Evolutionary conservation across 2,797 vertebrate genomes (phyloP).

Genomic region (Malacoraja senta): DNA sequence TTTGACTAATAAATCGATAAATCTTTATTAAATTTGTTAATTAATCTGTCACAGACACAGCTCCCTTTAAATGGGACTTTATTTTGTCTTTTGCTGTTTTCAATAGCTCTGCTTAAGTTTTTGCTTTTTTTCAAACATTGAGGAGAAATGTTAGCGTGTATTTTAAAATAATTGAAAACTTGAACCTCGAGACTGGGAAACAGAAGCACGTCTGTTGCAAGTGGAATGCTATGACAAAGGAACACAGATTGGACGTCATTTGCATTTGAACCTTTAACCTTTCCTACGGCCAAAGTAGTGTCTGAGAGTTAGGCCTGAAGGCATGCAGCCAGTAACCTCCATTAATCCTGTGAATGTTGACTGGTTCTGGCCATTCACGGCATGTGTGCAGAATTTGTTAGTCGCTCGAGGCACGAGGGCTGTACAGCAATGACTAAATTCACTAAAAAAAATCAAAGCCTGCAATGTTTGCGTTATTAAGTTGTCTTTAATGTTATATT

Average conservation of each 20-base stretch:
- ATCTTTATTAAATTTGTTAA: constrained; percentile 90
- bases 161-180: constrained; percentile 19
- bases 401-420: constrained; percentile 65
- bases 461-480: constrained; percentile 45
- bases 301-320: constrained; percentile 58
- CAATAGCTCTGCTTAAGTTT: not conserved
- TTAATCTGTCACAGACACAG: constrained; percentile 83
- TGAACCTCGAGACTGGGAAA: not conserved
- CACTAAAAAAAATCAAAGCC: constrained; percentile 9
- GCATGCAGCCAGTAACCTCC: constrained; percentile 56
- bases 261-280: constrained; percentile 65
- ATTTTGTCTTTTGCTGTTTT: constrained; percentile 14
- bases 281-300: constrained; percentile 65
- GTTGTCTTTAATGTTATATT: constrained; percentile 61
- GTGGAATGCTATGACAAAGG: constrained; percentile 50
- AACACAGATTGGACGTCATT: constrained; percentile 61
- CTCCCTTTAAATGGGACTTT: not conserved
- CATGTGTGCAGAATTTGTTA: constrained; percentile 68
- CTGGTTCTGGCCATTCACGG: constrained; percentile 61
- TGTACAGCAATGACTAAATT: constrained; percentile 62
- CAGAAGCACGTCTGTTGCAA: not conserved
- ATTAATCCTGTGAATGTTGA: constrained; percentile 68
- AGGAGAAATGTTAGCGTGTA: not conserved
- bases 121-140: not conserved
- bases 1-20: constrained; percentile 96